Evolutionary conservation across 2,113 vertebrate species (phyloP).

Genomic region (Tragelaphus scriptus): DNA sequence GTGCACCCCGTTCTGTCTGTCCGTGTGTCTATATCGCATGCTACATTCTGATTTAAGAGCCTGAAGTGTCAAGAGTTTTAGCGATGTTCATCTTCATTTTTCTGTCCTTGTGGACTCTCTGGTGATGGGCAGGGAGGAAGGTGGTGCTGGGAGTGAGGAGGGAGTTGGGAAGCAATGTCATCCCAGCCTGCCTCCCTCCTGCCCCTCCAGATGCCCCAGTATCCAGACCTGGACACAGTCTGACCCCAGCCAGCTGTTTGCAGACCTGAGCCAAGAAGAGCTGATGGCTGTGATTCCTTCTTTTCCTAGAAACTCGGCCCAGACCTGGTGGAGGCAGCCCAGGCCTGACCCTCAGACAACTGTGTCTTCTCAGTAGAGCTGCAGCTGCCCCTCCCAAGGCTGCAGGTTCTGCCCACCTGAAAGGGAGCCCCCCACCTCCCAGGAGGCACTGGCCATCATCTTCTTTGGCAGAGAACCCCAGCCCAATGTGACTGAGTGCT

Average conservation of each 20-base stretch:
- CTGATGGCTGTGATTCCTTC: constrained; percentile 81
- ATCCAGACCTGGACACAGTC: background rate
- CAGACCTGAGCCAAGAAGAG: constrained; percentile 84
- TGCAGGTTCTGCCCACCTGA: background rate
- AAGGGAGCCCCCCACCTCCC: constrained; percentile 70
- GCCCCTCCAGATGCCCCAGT: background rate
- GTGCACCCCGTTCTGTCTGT: background rate
- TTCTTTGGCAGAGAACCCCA: too few species aligned
- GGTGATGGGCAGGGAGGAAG: background rate
- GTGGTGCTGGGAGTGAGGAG: background rate
- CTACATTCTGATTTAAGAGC: background rate
- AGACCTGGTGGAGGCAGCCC: constrained; percentile 56
- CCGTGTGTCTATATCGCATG: background rate
- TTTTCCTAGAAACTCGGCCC: constrained; percentile 74
- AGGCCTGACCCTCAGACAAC: background rate
- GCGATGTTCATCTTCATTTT: constrained; percentile 44
- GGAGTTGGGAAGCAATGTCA: background rate
- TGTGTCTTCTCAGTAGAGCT: background rate
- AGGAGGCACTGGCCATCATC: constrained; percentile 78
- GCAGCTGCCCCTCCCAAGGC: constrained; percentile 78
- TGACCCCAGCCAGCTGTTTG: constrained; percentile 82
- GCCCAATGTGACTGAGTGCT: too few species aligned
- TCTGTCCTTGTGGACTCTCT: constrained; percentile 49
- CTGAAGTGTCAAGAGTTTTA: background rate
- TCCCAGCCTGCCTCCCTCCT: background rate